Percentiles rank a stretch among this genome's conserved stretches.
Conservation (phyloP, 2,113 vertebrate species). For the Ctenodactylus gundi region DNA sequence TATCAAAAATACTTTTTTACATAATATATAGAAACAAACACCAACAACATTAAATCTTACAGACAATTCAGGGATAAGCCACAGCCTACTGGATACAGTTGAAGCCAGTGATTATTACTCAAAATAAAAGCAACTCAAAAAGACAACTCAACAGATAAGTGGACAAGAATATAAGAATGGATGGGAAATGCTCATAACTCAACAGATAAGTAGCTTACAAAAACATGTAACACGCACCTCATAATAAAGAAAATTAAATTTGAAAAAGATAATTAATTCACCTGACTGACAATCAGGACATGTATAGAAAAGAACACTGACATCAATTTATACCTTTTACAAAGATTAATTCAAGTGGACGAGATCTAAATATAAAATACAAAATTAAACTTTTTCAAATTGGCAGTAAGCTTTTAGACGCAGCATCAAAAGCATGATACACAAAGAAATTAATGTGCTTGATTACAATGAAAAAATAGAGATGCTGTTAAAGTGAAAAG, state of each 20-base stretch:
- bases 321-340: not conserved
- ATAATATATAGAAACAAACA: not conserved
- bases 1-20: not conserved
- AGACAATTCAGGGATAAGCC: not conserved
- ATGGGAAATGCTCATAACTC: not conserved
- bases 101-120: not conserved
- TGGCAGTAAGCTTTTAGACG: not conserved
- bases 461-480: constrained; percentile 32
- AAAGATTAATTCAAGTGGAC: constrained; percentile 23
- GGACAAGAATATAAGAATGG: not conserved
- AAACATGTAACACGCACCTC: not conserved
- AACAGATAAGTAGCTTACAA: not conserved
- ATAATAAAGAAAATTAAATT: not conserved
- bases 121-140: not conserved
- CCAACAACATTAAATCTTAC: not conserved
- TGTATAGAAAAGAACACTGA: not conserved
- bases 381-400: constrained; percentile 2
- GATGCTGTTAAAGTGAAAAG: constrained; percentile 2
- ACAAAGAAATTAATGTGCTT: not conserved
- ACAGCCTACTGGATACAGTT: not conserved
- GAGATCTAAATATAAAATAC: not conserved
- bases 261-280: not conserved
- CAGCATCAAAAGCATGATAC: not conserved
- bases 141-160: not conserved
- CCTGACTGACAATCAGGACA: not conserved